A percentile compares a stretch with the other conserved stretches of the same genome.
phyloP scores from a whole-genome alignment of 2,797 vertebrate genomes.

The Presbytis comata region DNA sequence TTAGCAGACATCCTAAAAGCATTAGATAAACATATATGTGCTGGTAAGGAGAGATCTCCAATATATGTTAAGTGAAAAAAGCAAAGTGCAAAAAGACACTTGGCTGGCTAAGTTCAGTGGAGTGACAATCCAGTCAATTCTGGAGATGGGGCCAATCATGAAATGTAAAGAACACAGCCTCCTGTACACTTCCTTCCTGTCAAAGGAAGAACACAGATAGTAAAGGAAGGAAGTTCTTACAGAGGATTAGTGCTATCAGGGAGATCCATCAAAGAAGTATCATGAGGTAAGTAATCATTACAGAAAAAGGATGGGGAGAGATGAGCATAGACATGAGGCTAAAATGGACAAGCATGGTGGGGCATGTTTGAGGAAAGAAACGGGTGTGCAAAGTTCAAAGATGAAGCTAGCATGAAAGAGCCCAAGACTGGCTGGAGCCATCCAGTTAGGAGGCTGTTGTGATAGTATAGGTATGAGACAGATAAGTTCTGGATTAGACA shows the following conservation, averaged over 20 bases:
- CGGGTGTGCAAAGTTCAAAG: not conserved
- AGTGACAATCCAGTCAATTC: not conserved
- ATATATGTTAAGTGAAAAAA: not conserved
- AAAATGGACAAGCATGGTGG: not conserved
- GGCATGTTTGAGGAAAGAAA: not conserved
- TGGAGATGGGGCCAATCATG: not conserved
- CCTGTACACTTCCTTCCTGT: not conserved
- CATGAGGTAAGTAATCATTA: not conserved
- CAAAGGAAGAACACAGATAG: not conserved
- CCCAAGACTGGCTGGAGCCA: constrained; percentile 57
- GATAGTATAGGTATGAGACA: constrained; percentile 10
- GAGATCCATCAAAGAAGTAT: not conserved
- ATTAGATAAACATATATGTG: not conserved
- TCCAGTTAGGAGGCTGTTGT: not conserved
- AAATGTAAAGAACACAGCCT: not conserved
- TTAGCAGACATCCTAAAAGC: not conserved
- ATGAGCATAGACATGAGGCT: not conserved
- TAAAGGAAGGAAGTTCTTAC: not conserved
- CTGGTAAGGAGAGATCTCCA: not conserved
- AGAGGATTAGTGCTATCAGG: not conserved
- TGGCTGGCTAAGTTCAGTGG: not conserved
- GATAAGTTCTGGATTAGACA: constrained; percentile 50
- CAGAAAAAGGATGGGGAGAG: not conserved
- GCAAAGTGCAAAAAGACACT: not conserved
- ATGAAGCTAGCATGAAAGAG: not conserved